Evolutionary conservation across 2,888 invertebrate species (phyloP), one percentile per base, ranked within the genome.

Genomic region (Syrista parreyssii): DNA sequence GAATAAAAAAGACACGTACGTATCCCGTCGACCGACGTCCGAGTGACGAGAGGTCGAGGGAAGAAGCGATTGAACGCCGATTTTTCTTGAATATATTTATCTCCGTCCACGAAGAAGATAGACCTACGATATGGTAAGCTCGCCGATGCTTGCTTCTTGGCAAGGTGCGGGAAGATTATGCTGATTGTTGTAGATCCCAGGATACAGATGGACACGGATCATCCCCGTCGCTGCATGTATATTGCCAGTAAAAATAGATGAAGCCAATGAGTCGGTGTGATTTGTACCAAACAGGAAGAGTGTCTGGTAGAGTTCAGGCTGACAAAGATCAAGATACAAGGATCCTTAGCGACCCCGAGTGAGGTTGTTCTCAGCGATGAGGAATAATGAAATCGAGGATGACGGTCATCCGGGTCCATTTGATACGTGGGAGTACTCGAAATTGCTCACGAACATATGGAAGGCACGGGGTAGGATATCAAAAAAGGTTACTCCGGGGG

Each of bases 401-500:
- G 55, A 55, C 23, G 55, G 6, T 55, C 9, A 23, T 55, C 55
- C 55, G 23, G 55, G 55, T 55, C 55, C 55, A 55, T 55, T 55
- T 55, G 55, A 55, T 55, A 55, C 55, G 23, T 23, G 55, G 55
- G 55, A 55, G 23, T 55, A 55, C 55, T 76, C 73, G 74, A 81
- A 83, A 84, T 84, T 81, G 84, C 84, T 87, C 84, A 83, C 84
- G 85, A 86, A 87, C 86, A 87, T 85, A 86, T 89, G 90, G 89
- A 91, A 91, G 91, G 91, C 91, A 91, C 91, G 88, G 91, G 90
- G 88, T 89, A 88, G 87, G 87, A 88, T 87, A 87, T 86, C 78
- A 81, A 84, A 83, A 83, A 79, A 78, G 78, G 77, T 76, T 78
- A n/a, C 71, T 74, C 34, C 34, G n/a, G 23, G 35, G 72, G 35